Base-by-base conservation (phyloP, 1,140 invertebrate genomes). In the Pseudomyrmex dendroicus region DNA sequence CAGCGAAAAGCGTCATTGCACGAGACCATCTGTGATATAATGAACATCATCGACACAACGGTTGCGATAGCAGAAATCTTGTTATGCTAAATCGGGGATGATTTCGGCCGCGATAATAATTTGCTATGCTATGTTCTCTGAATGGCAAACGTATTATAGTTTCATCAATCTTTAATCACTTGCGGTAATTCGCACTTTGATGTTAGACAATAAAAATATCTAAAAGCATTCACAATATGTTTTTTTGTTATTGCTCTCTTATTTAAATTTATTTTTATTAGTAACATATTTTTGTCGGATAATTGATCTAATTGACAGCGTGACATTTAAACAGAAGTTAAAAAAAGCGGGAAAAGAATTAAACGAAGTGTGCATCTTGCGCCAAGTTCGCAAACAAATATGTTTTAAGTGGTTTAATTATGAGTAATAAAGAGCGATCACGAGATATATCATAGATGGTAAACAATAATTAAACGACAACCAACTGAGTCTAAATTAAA, bases 41-140 rank as follows among this genome's bases (percentile, higher is more conserved):
- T 78, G 12, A 78, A 70, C 52, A 44, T 35, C 35, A 35, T 62
- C 48, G 78, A 82, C 44, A 62, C 44, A 46, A 17, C 44, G 59
- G 48, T 82, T 73, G 17, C 78, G 57, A 73, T 61, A 54, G 68
- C 46, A 22, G 74, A 78, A 68, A 78, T 78, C 64, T 78, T 78
- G 54, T 78, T 78, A 78, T 3, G 44, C 44, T 59, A 70, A 48
- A 59, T 59, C 66, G 54, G 50, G 25, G 56, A 80, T 8, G 44
- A 80, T 80, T 70, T 59, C 54, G 20, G 54, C 22, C 35, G 46
- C 54, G 46, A 80, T 72, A 80, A 70, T 80, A 72, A 72, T 70
- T 80, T 80, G 72, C 20, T 50, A 77, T 44, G 22, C 35, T 35
- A 35, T 70, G n/a, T 12, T 5, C 7, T 70, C 44, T 10, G 70